These are phyloP conservation scores for Conger conger DNA, from an alignment of 2,113 vertebrate genomes.

Conservation along the genomic window DNA sequence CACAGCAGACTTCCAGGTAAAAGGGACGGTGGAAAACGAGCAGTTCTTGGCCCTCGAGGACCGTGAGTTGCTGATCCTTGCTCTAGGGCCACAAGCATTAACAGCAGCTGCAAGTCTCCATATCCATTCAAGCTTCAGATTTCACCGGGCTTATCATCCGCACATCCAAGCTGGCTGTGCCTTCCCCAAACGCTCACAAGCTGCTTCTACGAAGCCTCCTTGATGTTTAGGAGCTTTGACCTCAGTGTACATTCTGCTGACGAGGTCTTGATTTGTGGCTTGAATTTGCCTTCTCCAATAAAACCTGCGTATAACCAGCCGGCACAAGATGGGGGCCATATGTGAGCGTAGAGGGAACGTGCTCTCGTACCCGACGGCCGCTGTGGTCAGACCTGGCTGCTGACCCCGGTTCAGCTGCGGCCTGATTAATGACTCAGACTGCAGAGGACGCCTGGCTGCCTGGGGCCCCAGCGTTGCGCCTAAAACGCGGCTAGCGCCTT, in stretches of 20 bases:
- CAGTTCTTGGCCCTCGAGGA: no score
- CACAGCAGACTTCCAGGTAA: no score
- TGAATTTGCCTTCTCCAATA: neutral
- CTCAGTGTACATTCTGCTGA: neutral
- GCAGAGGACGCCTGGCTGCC: neutral
- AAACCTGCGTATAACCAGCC: neutral
- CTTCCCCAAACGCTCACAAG: neutral
- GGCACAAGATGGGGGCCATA: neutral
- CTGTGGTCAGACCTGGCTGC: neutral
- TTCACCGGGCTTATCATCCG: neutral
- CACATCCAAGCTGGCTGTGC: neutral
- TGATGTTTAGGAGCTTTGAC: conserved; percentile 8
- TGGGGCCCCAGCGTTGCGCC: neutral
- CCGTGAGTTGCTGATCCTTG: neutral
- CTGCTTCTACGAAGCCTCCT: conserved; percentile 8
- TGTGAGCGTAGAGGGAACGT: neutral
- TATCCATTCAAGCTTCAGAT: neutral
- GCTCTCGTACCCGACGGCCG: neutral
- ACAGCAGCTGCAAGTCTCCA: no score
- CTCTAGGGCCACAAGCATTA: neutral
- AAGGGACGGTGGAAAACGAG: no score
- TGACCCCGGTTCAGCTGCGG: neutral
- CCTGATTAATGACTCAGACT: conserved; percentile 13
- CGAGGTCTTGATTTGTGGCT: neutral
- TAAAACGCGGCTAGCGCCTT: neutral